A percentile compares a stretch with the other conserved stretches of the same genome.
These are phyloP conservation scores for Rhodinocichla rosea DNA, from an alignment of 2,113 vertebrate species.

Conservation along the genomic window DNA sequence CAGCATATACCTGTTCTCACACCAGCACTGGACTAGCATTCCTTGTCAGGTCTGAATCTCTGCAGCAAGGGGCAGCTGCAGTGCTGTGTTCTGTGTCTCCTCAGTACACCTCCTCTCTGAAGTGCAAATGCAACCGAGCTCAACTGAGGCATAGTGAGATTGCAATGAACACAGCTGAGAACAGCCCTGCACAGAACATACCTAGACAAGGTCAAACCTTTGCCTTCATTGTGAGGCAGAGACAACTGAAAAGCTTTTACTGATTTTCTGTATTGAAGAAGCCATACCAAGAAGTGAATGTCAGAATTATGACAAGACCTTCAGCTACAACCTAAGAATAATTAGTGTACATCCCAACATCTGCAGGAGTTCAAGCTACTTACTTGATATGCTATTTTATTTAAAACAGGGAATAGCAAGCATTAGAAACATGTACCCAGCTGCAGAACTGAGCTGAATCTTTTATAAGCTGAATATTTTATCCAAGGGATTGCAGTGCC, in stretches of 20 bases:
- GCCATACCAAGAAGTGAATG: accelerated
- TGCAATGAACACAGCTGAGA: neutral
- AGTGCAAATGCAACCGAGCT: neutral
- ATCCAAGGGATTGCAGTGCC: neutral
- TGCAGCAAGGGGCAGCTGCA: neutral
- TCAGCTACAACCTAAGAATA: neutral
- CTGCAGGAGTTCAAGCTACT: neutral
- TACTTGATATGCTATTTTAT: neutral
- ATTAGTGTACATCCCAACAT: neutral
- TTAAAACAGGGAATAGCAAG: neutral
- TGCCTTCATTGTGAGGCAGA: neutral
- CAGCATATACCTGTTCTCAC: neutral
- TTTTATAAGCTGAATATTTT: neutral
- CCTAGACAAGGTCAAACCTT: neutral
- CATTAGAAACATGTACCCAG: neutral
- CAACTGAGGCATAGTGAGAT: accelerated
- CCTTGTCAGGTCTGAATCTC: neutral
- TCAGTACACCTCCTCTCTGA: neutral
- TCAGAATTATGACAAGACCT: neutral
- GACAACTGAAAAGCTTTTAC: neutral
- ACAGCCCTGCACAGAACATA: neutral
- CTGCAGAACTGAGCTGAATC: neutral
- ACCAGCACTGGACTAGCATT: neutral
- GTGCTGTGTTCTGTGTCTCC: neutral
- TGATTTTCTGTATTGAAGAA: neutral